Conservation (phyloP, 2,113 vertebrate species). For the Channa maculata region DNA sequence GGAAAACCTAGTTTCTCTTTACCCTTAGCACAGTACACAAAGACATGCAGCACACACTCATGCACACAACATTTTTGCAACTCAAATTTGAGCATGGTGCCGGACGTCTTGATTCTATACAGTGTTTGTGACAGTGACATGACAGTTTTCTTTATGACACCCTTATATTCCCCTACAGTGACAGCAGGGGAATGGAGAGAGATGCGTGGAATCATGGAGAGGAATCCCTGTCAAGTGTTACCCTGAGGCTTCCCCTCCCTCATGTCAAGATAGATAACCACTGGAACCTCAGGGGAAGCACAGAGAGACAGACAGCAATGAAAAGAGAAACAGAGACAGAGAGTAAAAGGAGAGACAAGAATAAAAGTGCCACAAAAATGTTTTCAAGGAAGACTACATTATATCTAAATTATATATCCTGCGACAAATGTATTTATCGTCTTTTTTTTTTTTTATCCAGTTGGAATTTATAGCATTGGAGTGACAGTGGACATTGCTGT, state of each 20-base stretch:
- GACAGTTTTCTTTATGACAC: slow-evolving; percentile 71
- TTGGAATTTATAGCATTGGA: background rate
- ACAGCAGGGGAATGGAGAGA: slow-evolving; percentile 67
- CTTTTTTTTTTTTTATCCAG: background rate
- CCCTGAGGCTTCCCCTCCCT: slow-evolving; percentile 63
- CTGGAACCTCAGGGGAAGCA: slow-evolving; percentile 44
- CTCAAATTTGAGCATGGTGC: slow-evolving; percentile 13
- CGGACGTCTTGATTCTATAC: slow-evolving; percentile 42
- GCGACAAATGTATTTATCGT: background rate
- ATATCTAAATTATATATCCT: slow-evolving; percentile 1
- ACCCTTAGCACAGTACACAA: slow-evolving; percentile 5
- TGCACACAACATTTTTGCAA: slow-evolving; percentile 30
- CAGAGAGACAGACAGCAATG: background rate
- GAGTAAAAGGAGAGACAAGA: slow-evolving; percentile 4
- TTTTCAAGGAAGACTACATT: slow-evolving; percentile 22
- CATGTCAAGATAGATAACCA: slow-evolving; percentile 70
- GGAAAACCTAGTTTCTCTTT: slow-evolving; percentile 28
- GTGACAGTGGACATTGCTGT: background rate
- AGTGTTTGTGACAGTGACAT: slow-evolving; percentile 73
- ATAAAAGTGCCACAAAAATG: slow-evolving; percentile 10
- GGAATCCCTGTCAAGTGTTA: slow-evolving; percentile 69
- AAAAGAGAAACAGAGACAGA: slow-evolving; percentile 10
- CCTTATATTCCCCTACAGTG: slow-evolving; percentile 65
- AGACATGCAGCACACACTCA: background rate
- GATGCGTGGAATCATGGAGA: slow-evolving; percentile 70